Evolutionary conservation across 30 jellyfish, hydroid and myxozoan species (phyloP).

Genomic region (Rhopilema esculentum): DNA sequence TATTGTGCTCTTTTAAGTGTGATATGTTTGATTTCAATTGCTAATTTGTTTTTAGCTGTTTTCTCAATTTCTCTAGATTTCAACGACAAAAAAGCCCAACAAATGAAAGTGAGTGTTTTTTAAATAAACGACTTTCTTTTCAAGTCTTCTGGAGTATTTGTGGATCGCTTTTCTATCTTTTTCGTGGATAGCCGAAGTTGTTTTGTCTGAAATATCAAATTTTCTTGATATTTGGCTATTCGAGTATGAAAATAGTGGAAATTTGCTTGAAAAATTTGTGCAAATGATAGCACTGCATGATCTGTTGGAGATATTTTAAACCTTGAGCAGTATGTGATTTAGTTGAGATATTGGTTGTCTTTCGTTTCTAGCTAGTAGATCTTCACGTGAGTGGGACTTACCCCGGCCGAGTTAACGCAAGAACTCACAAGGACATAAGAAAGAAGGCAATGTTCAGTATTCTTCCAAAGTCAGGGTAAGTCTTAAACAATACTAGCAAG

Average conservation of each 20-base stretch:
- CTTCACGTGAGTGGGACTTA: slow-evolving; percentile 55
- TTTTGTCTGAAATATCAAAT: not conserved
- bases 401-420: slow-evolving; percentile 71
- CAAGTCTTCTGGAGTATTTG: no score
- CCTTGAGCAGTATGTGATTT: no score
- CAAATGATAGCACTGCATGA: no score
- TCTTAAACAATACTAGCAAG: not conserved
- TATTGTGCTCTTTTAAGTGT: no score
- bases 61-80: no score
- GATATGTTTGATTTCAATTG: no score
- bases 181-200: no score
- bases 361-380: slow-evolving; percentile 9
- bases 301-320: no score
- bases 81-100: not conserved
- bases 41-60: no score
- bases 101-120: not conserved
- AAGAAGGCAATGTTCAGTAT: slow-evolving; percentile 53
- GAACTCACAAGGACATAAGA: slow-evolving; percentile 70
- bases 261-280: not conserved
- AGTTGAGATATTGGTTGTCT: no score
- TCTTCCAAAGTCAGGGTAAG: slow-evolving; percentile 91
- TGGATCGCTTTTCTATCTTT: no score
- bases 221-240: not conserved
- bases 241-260: not conserved
- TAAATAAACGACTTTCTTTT: no score